These are phyloP conservation scores for Pygmarrhopalites habei DNA, from an alignment of 1,140 invertebrate species.

Conservation along the genomic window DNA sequence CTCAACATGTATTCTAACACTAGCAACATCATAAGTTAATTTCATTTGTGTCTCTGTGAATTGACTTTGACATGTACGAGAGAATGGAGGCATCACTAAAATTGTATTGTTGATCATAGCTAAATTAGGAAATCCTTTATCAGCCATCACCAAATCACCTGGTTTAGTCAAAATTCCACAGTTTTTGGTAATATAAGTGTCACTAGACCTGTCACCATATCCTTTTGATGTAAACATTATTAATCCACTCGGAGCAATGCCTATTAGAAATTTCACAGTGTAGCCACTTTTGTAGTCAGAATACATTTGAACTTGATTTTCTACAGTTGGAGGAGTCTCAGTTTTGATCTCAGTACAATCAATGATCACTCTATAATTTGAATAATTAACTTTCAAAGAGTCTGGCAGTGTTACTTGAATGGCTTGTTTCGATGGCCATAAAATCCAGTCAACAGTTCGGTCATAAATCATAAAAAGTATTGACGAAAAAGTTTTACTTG, in stretches of 20 bases:
- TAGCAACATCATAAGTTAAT: constrained; percentile 40
- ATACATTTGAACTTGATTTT: constrained; percentile 40
- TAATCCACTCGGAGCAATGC: constrained; percentile 44
- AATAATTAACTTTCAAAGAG: constrained; percentile 42
- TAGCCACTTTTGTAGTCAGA: constrained; percentile 45
- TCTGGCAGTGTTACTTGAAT: constrained; percentile 39
- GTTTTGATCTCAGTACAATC: constrained; percentile 46
- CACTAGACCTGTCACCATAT: constrained; percentile 43
- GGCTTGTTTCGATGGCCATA: background rate
- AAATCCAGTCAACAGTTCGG: constrained; percentile 1
- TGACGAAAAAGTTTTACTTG: background rate
- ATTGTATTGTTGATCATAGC: constrained; percentile 4
- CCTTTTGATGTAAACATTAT: constrained; percentile 44
- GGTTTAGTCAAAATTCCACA: constrained; percentile 43
- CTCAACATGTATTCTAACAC: constrained; percentile 29
- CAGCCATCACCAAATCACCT: constrained; percentile 44
- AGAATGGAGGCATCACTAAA: constrained; percentile 42
- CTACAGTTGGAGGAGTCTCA: constrained; percentile 40
- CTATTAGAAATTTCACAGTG: constrained; percentile 45
- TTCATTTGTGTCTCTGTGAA: constrained; percentile 40
- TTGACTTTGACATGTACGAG: constrained; percentile 28
- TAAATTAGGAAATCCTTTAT: constrained; percentile 43
- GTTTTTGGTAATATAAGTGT: constrained; percentile 43
- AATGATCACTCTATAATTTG: constrained; percentile 43
- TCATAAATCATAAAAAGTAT: background rate